Conservation (phyloP, 2,888 invertebrate species). For the Drosophila algonquin region DNA sequence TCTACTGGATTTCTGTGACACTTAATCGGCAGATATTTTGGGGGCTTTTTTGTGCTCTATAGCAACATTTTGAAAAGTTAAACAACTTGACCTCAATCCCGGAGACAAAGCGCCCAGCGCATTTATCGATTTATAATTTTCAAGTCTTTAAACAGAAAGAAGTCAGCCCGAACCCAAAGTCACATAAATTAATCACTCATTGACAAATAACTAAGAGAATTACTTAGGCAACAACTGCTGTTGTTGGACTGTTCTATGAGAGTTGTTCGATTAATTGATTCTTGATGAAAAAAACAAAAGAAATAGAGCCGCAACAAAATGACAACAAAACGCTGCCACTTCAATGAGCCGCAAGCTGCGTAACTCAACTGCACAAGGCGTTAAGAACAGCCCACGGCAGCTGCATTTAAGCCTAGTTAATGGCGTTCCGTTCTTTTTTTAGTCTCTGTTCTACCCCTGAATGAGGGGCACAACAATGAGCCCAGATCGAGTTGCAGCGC, state of each 20-base stretch:
- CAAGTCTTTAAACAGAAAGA: slow-evolving; percentile 42
- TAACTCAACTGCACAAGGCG: slow-evolving; percentile 38
- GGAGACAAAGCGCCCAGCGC: slow-evolving; percentile 28
- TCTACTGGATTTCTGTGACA: slow-evolving; percentile 13
- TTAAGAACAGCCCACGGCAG: slow-evolving; percentile 30
- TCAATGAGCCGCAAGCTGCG: slow-evolving; percentile 43
- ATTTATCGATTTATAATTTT: slow-evolving; percentile 30
- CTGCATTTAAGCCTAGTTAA: slow-evolving; percentile 26
- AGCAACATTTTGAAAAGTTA: slow-evolving; percentile 20
- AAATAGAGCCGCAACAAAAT: slow-evolving; percentile 39
- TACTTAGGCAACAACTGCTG: slow-evolving; percentile 55
- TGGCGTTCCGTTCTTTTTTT: slow-evolving; percentile 5
- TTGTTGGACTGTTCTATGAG: slow-evolving; percentile 36
- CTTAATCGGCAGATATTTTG: slow-evolving; percentile 32
- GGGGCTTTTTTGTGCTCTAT: background rate
- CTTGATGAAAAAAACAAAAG: slow-evolving; percentile 34
- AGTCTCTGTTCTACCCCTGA: background rate
- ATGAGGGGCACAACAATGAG: slow-evolving; percentile 36
- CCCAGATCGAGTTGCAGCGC: slow-evolving; percentile 52
- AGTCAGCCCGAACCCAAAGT: slow-evolving; percentile 24
- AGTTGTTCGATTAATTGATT: slow-evolving; percentile 73
- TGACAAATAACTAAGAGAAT: slow-evolving; percentile 76
- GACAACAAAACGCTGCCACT: slow-evolving; percentile 56
- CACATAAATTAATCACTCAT: slow-evolving; percentile 72
- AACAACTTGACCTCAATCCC: slow-evolving; percentile 39